Conservation (phyloP, 2,113 vertebrate genomes). For the Lamprologus callipterus region DNA sequence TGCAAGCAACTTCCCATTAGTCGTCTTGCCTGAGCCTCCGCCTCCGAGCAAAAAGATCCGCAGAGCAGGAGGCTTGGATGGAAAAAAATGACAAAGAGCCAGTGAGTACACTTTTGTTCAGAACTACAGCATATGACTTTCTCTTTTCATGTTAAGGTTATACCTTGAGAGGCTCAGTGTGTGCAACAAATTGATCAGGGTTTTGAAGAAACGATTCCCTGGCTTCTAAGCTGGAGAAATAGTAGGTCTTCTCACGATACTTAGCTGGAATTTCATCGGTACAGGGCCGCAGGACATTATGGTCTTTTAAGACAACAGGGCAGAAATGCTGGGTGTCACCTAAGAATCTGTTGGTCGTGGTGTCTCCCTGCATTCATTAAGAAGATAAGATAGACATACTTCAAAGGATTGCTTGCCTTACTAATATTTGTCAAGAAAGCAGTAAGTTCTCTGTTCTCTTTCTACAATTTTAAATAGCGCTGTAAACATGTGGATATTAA, state of each 20-base stretch:
- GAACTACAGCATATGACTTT: background rate
- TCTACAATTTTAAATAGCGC: background rate
- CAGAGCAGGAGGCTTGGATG: conserved; percentile 79
- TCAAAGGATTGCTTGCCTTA: background rate
- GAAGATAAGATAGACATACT: background rate
- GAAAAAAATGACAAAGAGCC: background rate
- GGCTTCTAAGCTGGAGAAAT: conserved; percentile 77
- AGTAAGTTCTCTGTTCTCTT: background rate
- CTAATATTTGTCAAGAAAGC: background rate
- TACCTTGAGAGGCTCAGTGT: conserved; percentile 78
- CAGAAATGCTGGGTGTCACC: conserved; percentile 89
- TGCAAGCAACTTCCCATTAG: conserved; percentile 75
- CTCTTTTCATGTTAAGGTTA: background rate
- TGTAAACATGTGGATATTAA: background rate
- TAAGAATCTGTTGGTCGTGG: conserved; percentile 63
- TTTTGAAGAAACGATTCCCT: conserved; percentile 79
- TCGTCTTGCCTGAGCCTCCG: conserved; percentile 83
- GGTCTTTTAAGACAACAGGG: conserved; percentile 83
- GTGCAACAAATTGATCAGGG: conserved; percentile 76
- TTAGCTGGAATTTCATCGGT: conserved; percentile 72
- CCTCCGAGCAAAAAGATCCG: conserved; percentile 80
- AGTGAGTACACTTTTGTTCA: background rate
- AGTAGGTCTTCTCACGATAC: conserved; percentile 84
- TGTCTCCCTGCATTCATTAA: conserved; percentile 66
- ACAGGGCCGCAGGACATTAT: conserved; percentile 77